Base-by-base conservation (phyloP, 1,140 invertebrate species). In the Neuroterus valhalla region DNA sequence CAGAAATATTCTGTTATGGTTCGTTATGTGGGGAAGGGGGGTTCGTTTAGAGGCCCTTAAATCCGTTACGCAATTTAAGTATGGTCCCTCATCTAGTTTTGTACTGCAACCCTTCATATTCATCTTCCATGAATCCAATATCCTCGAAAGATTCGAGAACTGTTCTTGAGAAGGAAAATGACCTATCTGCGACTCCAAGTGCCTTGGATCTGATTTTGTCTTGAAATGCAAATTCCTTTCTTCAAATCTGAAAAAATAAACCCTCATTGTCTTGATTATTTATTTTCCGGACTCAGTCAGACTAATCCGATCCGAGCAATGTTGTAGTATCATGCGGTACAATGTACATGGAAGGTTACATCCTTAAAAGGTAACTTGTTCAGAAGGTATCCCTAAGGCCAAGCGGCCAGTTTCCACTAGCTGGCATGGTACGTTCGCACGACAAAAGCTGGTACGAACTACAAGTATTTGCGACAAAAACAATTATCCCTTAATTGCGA, bases 301-400 rank as follows among this genome's bases (percentile, higher is more conserved):
- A 10, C 48, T 55, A 21, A 55, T 55, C 21, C 52, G 15, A 55
- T 5, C 10, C 26, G 26, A 26, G 52, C 26, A 26, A 21, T 62
- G n/a, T 62, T 15, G 15, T 15, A 1, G 3, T 38, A 38, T 38
- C 31, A 38, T 38, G 31, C 8, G 31, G 31, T 72, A 52, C 66
- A 70, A 31, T 67, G 31, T 72, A 52, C 66, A 70, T 44, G 71
- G 75, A 62, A 69, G 21, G 26, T 46, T 46, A 70, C 62, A 79
- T 50, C 81, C 82, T 82, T 85, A 83, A 84, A 84, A 76, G 82
- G 82, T 62, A 84, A 55, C 82, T 84, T 83, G 78, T 42, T 68
- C 26, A 62, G 31, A 62, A 62, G 26, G 55, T n/a, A n/a, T 62
- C 55, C 55, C 55, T 62, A 26, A 62, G 55, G 55, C 55, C 46